Conservation (phyloP, 2,797 vertebrate genomes). For the Cirrhinus molitorella region DNA sequence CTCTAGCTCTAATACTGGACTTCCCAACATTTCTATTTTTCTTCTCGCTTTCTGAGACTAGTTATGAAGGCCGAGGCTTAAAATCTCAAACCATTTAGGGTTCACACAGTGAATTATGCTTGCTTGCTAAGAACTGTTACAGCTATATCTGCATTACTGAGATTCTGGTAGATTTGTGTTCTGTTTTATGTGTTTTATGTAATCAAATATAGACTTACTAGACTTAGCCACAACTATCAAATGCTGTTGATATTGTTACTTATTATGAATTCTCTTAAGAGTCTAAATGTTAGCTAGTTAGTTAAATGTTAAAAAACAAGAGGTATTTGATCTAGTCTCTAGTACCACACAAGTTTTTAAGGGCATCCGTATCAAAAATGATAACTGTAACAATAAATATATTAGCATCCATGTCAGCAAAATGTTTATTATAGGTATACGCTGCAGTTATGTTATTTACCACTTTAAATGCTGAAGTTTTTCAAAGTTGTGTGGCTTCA, state of each 20-base stretch:
- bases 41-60: neutral
- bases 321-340: constrained; percentile 12
- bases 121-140: neutral
- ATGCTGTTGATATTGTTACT: neutral
- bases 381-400: neutral
- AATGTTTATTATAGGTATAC: neutral
- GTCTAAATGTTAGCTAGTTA: neutral
- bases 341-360: neutral
- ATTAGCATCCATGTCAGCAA: neutral
- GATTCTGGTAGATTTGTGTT: neutral
- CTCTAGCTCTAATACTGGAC: constrained; percentile 65
- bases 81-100: neutral
- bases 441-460: neutral
- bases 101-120: neutral
- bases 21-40: constrained; percentile 7
- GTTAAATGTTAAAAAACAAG: neutral
- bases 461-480: neutral
- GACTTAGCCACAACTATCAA: neutral
- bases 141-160: constrained; percentile 3
- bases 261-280: constrained; percentile 9
- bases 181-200: neutral
- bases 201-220: neutral
- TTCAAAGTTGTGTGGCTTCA: neutral
- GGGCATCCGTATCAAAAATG: neutral
- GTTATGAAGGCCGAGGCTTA: neutral